A percentile compares a stretch with the other conserved stretches of the same genome.
Conservation (phyloP, 1,140 invertebrate species). For the Sitobion miscanthi region DNA sequence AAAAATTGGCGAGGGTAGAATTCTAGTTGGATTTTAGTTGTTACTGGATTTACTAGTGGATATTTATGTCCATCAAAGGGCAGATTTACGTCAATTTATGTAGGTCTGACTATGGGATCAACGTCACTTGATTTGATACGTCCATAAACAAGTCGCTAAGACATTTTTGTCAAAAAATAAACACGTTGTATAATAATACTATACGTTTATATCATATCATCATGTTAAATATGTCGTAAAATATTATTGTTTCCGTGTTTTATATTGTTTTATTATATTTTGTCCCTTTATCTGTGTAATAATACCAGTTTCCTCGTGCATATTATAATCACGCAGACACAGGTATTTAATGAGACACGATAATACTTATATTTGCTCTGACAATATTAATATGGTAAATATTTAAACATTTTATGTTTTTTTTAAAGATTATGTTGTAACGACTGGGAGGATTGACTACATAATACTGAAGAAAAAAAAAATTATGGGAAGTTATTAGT, state of each 20-base stretch:
- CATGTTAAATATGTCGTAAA: background rate
- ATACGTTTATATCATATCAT: background rate
- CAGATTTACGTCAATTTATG: conserved; percentile 9
- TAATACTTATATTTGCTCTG: background rate
- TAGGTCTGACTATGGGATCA: background rate
- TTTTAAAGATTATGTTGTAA: too few species aligned
- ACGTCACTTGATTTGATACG: background rate
- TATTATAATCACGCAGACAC: background rate
- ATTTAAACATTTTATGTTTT: background rate
- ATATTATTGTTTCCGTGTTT: background rate
- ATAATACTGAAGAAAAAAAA: background rate
- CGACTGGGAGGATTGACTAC: too few species aligned
- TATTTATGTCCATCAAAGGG: background rate
- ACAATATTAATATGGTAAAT: background rate
- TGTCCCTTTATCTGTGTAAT: background rate
- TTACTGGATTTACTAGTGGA: background rate
- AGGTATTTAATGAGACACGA: background rate
- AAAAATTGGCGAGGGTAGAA: background rate
- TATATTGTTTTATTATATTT: background rate
- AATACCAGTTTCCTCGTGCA: background rate
- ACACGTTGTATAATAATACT: background rate
- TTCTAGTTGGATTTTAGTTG: background rate
- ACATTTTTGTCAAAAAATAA: background rate
- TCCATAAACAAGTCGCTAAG: background rate
- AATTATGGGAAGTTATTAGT: background rate